Base-by-base conservation (phyloP, 1,140 invertebrate genomes). In the Rhizoglyphus robini region DNA sequence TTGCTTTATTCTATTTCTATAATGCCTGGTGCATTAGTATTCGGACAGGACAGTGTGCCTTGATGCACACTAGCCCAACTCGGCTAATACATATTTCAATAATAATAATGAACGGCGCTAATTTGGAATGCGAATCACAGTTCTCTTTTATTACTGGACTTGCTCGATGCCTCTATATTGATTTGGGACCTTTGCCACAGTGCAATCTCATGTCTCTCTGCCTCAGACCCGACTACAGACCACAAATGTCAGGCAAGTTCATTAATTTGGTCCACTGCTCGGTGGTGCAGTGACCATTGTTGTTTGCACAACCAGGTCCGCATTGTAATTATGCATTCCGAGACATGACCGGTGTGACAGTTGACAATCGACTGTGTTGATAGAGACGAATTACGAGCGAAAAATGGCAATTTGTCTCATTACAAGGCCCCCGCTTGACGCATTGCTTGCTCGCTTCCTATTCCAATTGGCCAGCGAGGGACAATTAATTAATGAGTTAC, bases 111-210 rank as follows among this genome's bases (percentile, higher is more conserved):
- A 49, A 41, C n/a, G 18, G 47, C 4, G 15, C 58, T 60, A 15
- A 60, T 60, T 60, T 60, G 29, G 58, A 60, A 60, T 60, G 15
- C 58, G 32, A 60, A 60, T 60, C 58, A 60, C 58, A 60, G 27
- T 34, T 60, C 23, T 20, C 27, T 27, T 34, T 60, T 60, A 29
- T 2, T 34, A n/a, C 23, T 34, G 20, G 27, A n/a, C 27, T 58
- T 58, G 54, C 25, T 60, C 4, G 15, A n/a, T 27, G 25, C 25
- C 57, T 4, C 57, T 59, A 54, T 54, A 54, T 54, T 54, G 51
- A 54, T 54, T 54, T 54, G 36, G 36, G 36, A 41, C 36, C 36
- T 11, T 41, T 18, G 8, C 18, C 8, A 41, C 36, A 8, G 18
- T 41, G 8, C 36, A 41, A 8, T 41, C 8, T 41, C 18, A 11